Evolutionary conservation across 2,888 invertebrate species (phyloP).

Genomic region (Pammene aurita): DNA sequence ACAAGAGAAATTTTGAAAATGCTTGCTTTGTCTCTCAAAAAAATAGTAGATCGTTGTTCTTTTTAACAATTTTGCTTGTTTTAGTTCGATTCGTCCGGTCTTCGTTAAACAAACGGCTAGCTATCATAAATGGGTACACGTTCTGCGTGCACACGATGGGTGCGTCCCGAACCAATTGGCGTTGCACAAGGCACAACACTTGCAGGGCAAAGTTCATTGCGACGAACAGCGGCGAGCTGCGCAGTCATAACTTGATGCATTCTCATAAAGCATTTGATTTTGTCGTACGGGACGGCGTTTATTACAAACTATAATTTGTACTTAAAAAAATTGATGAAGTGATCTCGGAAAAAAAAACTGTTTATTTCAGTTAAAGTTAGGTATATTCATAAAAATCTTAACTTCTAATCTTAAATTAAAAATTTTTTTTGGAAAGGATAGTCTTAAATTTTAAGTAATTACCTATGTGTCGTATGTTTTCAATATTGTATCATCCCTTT

Average conservation of each 20-base stretch:
- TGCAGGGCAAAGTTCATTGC: slow-evolving; percentile 71
- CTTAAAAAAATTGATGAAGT: neutral
- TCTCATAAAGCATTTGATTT: neutral
- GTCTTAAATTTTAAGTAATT: no score
- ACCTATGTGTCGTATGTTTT: no score
- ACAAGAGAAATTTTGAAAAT: no score
- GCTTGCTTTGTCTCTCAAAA: no score
- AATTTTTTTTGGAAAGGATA: no score
- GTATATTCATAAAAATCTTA: no score
- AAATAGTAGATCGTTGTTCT: no score
- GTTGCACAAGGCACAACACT: slow-evolving; percentile 44
- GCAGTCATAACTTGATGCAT: slow-evolving; percentile 50
- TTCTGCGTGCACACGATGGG: slow-evolving; percentile 39
- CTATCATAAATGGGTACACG: slow-evolving; percentile 32
- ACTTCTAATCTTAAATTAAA: no score
- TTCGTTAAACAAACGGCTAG: slow-evolving; percentile 11
- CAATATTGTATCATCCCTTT: no score
- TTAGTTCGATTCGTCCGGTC: slow-evolving; percentile 2
- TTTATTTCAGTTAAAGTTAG: no score
- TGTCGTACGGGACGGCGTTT: slow-evolving; percentile 12
- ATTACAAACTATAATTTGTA: neutral
- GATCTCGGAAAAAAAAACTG: no score
- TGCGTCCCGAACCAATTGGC: slow-evolving; percentile 38
- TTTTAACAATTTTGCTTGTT: neutral
- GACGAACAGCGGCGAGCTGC: slow-evolving; percentile 37